Percentiles rank a stretch among this genome's conserved stretches.
phyloP scores from a whole-genome alignment of 1,140 invertebrate species.

The Diorhabda carinulata region DNA sequence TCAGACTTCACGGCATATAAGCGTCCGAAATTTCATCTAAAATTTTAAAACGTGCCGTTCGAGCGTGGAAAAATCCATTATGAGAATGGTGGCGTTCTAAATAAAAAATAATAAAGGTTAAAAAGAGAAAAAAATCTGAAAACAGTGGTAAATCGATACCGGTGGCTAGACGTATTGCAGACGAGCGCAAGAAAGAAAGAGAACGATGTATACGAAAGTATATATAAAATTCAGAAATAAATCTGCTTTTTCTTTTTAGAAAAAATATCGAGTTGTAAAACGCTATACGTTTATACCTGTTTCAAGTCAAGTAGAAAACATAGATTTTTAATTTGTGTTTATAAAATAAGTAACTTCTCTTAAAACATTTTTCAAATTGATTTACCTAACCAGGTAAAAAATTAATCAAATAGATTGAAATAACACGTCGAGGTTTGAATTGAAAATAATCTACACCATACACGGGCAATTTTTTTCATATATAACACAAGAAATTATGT shows the following conservation, averaged over 20 bases:
- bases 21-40: neutral
- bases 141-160: conserved; percentile 32
- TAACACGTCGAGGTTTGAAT: too few species aligned
- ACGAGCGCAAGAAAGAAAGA: conserved; percentile 27
- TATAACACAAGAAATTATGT: too few species aligned
- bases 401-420: too few species aligned
- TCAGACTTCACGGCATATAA: neutral
- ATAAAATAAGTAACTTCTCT: too few species aligned
- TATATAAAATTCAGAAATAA: conserved; percentile 6
- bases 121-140: conserved; percentile 20
- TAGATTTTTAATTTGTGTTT: too few species aligned
- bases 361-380: too few species aligned
- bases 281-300: too few species aligned
- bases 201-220: conserved; percentile 19
- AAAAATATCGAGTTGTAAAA: neutral
- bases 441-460: too few species aligned
- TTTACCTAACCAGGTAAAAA: too few species aligned
- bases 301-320: too few species aligned
- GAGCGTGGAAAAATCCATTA: conserved; percentile 12
- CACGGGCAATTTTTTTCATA: too few species aligned
- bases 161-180: conserved; percentile 34
- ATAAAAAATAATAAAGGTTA: conserved; percentile 21
- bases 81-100: conserved; percentile 13
- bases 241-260: neutral
- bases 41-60: neutral